phyloP scores from a whole-genome alignment of 2,888 invertebrate species.

The Sicus ferrugineus region DNA sequence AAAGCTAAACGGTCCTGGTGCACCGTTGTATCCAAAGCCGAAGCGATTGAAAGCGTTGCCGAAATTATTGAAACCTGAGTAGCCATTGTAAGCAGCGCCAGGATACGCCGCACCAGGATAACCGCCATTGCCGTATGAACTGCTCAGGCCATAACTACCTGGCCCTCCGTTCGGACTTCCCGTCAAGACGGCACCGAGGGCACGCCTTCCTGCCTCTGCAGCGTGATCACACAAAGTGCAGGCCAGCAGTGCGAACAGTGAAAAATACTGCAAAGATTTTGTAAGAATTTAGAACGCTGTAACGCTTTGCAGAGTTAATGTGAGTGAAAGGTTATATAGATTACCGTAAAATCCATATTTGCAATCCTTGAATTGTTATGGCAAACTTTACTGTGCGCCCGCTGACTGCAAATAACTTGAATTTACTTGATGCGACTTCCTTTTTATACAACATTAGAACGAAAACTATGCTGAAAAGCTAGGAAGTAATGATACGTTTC shows the following conservation, averaged over 20 bases:
- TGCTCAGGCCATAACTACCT: constrained; percentile 35
- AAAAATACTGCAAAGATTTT: background rate
- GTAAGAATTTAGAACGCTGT: too few relatives aligned
- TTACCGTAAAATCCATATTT: background rate
- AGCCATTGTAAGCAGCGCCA: constrained; percentile 35
- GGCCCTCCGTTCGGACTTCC: constrained; percentile 27
- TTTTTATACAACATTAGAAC: background rate
- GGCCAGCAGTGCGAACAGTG: background rate
- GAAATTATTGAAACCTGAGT: background rate
- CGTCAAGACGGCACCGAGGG: background rate
- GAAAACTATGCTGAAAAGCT: background rate
- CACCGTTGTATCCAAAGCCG: constrained; percentile 1
- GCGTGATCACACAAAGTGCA: background rate
- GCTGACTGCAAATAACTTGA: background rate
- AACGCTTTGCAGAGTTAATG: background rate
- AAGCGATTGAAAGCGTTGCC: constrained; percentile 25
- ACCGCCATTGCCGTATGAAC: constrained; percentile 34
- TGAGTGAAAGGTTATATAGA: too few relatives aligned
- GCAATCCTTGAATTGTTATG: background rate
- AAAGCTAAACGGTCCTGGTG: too few relatives aligned
- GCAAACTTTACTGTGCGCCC: background rate
- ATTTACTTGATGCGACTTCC: background rate
- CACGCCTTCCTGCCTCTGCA: background rate
- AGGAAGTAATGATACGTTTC: background rate
- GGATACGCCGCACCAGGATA: background rate